phyloP scores from a whole-genome alignment of 2,797 vertebrate species.

The Cygnus olor region DNA sequence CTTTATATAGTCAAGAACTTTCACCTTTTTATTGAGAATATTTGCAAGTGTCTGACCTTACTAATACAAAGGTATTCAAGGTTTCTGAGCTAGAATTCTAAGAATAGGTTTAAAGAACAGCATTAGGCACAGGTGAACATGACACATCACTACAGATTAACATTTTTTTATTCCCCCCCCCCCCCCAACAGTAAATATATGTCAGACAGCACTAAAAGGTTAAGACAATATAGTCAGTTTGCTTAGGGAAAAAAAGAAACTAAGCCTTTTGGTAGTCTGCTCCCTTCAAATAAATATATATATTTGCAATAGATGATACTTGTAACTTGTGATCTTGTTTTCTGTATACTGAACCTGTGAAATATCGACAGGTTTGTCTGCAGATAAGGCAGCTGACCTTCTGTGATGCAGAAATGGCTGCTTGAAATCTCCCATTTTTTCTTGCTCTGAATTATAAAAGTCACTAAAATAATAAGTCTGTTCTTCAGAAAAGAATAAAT shows the following conservation, averaged over 20 bases:
- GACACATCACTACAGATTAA: not conserved
- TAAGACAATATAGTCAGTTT: not conserved
- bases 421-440: not conserved
- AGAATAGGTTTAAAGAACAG: not conserved
- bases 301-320: not conserved
- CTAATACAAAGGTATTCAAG: not conserved
- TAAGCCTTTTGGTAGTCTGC: not conserved
- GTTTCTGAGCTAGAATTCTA: not conserved
- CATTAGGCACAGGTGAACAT: not conserved
- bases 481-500: not conserved
- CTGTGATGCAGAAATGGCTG: not conserved
- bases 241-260: not conserved
- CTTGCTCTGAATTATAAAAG: conserved; percentile 12
- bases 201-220: not conserved
- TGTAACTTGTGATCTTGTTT: not conserved
- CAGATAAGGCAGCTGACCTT: conserved; percentile 9
- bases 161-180: not conserved
- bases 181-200: not conserved
- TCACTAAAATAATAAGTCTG: not conserved
- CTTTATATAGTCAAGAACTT: not conserved
- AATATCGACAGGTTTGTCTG: not conserved
- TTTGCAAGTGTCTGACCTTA: conserved; percentile 1
- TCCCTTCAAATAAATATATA: not conserved
- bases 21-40: not conserved
- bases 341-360: not conserved